A percentile compares a stretch with the other conserved stretches of the same genome.
phyloP scores from a whole-genome alignment of 2,888 invertebrate species.

The Cephus pulcher region DNA sequence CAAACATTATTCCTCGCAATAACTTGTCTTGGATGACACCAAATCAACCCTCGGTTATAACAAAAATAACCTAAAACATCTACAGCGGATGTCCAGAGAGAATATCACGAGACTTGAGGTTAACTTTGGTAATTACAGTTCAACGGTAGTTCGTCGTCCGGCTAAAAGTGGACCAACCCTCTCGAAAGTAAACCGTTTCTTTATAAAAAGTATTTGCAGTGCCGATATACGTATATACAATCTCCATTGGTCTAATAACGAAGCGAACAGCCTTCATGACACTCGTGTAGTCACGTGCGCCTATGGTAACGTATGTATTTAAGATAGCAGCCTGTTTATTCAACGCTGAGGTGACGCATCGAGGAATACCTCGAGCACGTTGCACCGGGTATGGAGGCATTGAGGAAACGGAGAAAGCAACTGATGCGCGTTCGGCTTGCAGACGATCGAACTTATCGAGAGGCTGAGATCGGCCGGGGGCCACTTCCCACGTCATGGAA shows the following conservation, averaged over 20 bases:
- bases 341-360: slow-evolving; percentile 17
- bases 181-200: not conserved
- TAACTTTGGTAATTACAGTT: not conserved
- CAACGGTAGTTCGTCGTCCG: not conserved
- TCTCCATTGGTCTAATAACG: not conserved
- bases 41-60: not conserved
- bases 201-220: not conserved
- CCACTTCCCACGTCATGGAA: not conserved
- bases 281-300: not conserved
- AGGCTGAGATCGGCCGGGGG: not conserved
- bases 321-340: slow-evolving; percentile 25
- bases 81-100: not conserved
- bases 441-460: not conserved
- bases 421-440: not conserved
- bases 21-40: not conserved
- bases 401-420: not conserved
- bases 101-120: not conserved
- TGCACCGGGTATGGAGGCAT: not conserved
- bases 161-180: not conserved
- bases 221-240: not conserved
- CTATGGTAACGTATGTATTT: not conserved
- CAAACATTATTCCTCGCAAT: not conserved
- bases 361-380: not conserved
- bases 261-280: not conserved
- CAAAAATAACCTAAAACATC: not conserved